These are phyloP conservation scores for Subacronicta megacephala DNA, from an alignment of 2,888 invertebrate species.

Conservation along the genomic window DNA sequence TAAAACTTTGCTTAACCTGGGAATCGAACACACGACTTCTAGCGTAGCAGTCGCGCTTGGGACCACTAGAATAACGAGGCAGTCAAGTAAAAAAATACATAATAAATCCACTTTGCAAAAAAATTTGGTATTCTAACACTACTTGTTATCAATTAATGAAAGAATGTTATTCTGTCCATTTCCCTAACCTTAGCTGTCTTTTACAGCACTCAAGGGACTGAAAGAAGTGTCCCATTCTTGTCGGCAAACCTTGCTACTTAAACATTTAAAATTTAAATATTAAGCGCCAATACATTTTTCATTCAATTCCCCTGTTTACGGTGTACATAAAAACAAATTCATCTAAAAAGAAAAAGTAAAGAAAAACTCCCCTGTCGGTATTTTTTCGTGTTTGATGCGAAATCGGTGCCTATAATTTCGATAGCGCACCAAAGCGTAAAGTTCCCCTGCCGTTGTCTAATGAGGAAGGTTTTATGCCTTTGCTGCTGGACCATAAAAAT, in stretches of 20 bases:
- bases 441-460: slow-evolving; percentile 66
- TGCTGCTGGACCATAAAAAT: slow-evolving; percentile 78
- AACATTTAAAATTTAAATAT: slow-evolving; percentile 8
- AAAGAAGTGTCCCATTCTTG: not conserved
- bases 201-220: not conserved
- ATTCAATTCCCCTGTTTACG: slow-evolving; percentile 16
- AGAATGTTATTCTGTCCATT: not conserved
- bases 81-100: not conserved
- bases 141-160: not conserved
- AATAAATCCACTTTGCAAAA: not conserved
- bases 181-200: not conserved
- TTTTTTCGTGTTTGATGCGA: slow-evolving; percentile 56
- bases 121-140: not conserved
- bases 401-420: slow-evolving; percentile 65
- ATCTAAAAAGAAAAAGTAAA: slow-evolving; percentile 22
- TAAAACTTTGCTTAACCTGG: too few relatives aligned
- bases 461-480: slow-evolving; percentile 71
- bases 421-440: slow-evolving; percentile 64
- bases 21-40: too few relatives aligned
- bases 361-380: slow-evolving; percentile 24
- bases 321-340: slow-evolving; percentile 26
- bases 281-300: slow-evolving; percentile 6
- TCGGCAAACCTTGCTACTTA: not conserved
- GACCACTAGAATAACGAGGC: too few relatives aligned
- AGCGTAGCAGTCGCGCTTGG: too few relatives aligned